Evolutionary conservation across 2,113 vertebrate species (phyloP).

Genomic region (Takifugu bimaculatus): DNA sequence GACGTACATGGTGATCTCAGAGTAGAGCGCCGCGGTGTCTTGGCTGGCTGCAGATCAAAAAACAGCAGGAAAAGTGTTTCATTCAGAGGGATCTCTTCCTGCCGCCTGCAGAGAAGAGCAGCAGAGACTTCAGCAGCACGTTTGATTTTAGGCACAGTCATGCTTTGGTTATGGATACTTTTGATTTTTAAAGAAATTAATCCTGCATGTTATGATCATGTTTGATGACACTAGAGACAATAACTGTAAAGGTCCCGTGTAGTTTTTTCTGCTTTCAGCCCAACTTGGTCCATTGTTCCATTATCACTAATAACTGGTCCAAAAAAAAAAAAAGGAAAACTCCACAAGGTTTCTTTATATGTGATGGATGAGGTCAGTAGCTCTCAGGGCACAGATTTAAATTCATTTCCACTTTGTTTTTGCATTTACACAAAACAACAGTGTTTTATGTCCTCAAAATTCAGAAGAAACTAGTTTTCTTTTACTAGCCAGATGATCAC

Average conservation of each 20-base stretch:
- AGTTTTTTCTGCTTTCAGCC: slow-evolving; percentile 6
- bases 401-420: background rate
- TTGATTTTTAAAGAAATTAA: no score
- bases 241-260: slow-evolving; percentile 29
- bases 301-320: no score
- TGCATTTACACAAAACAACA: no score
- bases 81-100: slow-evolving; percentile 29
- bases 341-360: slow-evolving; percentile 37
- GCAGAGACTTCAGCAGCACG: background rate
- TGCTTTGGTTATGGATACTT: no score
- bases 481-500: no score
- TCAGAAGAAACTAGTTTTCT: no score
- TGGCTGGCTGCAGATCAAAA: slow-evolving; percentile 74
- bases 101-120: slow-evolving; percentile 2
- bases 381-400: slow-evolving; percentile 29
- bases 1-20: slow-evolving; percentile 98
- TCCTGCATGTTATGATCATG: no score
- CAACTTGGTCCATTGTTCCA: no score
- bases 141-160: no score
- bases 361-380: slow-evolving; percentile 42
- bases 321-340: background rate
- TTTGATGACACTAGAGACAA: background rate
- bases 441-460: no score
- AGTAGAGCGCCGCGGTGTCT: slow-evolving; percentile 86
- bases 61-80: slow-evolving; percentile 36